Evolutionary conservation across 2,888 invertebrate species (phyloP).

Genomic region (Cepaea hortensis): DNA sequence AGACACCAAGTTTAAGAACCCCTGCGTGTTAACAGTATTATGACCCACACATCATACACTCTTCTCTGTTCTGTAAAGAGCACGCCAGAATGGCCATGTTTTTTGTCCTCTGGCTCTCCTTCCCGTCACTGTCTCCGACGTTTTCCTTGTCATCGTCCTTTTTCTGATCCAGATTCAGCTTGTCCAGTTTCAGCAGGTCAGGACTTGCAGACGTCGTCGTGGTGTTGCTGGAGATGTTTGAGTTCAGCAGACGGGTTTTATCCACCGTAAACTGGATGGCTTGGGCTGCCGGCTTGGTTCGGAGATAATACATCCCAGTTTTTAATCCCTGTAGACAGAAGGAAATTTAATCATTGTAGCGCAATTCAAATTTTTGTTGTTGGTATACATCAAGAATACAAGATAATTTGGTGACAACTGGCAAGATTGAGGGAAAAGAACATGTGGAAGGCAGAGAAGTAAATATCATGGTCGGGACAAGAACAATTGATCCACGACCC

Average conservation of each 20-base stretch:
- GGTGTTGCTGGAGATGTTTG: conserved; percentile 21
- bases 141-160: conserved; percentile 2
- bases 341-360: not conserved
- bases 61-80: conserved; percentile 90
- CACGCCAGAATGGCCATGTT: conserved; percentile 88
- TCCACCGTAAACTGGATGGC: conserved; percentile 99
- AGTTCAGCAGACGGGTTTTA: conserved; percentile 82
- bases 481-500: no score
- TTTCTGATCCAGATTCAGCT: not conserved
- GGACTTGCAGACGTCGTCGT: conserved; percentile 34
- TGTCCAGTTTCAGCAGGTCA: conserved; percentile 58
- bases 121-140: not conserved
- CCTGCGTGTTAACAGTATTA: conserved; percentile 39
- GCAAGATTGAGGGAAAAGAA: no score
- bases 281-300: conserved; percentile 96
- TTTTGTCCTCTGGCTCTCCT: conserved; percentile 53
- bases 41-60: conserved; percentile 86
- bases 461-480: no score
- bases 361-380: not conserved
- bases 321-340: conserved; percentile 86
- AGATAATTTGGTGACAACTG: no score
- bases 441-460: no score
- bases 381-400: no score
- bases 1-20: no score
- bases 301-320: conserved; percentile 98